phyloP scores from a whole-genome alignment of 2,797 vertebrate genomes.

The Phrynocephalus vlangalii region DNA sequence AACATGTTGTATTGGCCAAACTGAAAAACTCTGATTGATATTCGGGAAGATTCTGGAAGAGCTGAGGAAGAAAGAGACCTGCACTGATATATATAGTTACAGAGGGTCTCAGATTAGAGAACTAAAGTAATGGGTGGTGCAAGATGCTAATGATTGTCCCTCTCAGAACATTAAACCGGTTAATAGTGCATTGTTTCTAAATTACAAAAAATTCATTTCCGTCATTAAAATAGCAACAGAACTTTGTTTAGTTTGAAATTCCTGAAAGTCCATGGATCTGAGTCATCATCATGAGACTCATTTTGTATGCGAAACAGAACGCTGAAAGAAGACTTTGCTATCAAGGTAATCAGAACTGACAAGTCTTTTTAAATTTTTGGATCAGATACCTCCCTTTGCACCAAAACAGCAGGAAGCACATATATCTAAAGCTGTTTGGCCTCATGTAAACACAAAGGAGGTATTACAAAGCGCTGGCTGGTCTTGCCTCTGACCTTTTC shows the following conservation, averaged over 20 bases:
- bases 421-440: conserved; percentile 10
- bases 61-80: conserved; percentile 72
- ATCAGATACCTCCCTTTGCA: conserved; percentile 24
- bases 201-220: conserved; percentile 66
- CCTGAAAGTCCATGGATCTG: conserved; percentile 45
- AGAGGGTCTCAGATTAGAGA: conserved; percentile 79
- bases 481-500: conserved; percentile 80
- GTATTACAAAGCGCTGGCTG: conserved; percentile 22
- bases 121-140: conserved; percentile 76
- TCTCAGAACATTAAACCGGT: conserved; percentile 68
- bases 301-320: background rate
- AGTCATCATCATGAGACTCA: conserved; percentile 53
- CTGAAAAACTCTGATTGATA: conserved; percentile 60
- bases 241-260: conserved; percentile 65
- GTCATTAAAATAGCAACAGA: conserved; percentile 65
- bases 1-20: conserved; percentile 75
- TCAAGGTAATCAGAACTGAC: background rate
- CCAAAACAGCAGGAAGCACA: conserved; percentile 21
- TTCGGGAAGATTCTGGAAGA: conserved; percentile 62
- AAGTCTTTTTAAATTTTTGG: background rate
- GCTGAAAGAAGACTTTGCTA: background rate
- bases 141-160: conserved; percentile 77
- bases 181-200: conserved; percentile 62
- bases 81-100: conserved; percentile 75
- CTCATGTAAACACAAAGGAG: conserved; percentile 8